These are phyloP conservation scores for Dufourea novaeangliae DNA, from an alignment of 1,140 invertebrate species.

Conservation along the genomic window DNA sequence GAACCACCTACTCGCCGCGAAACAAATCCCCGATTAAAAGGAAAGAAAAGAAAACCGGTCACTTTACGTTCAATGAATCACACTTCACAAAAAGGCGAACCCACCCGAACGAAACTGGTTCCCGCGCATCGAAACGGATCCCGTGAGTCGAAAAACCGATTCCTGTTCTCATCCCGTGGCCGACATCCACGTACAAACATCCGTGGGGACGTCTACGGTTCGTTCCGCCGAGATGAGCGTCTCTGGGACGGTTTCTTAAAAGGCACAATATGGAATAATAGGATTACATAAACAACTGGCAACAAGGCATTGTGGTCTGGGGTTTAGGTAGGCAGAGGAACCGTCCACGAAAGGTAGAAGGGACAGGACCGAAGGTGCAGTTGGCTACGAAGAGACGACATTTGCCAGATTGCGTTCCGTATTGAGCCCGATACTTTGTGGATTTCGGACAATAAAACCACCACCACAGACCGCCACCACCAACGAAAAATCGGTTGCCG, in stretches of 20 bases:
- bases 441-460: constrained; percentile 74
- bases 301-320: constrained; percentile 78
- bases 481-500: constrained; percentile 26
- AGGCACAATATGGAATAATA: constrained; percentile 79
- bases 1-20: too few species aligned
- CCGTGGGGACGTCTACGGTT: too few species aligned
- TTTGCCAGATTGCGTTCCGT: constrained; percentile 72
- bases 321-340: constrained; percentile 62
- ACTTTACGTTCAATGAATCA: not conserved
- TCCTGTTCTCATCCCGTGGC: not conserved
- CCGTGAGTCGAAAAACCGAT: not conserved
- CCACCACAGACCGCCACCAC: constrained; percentile 25
- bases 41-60: not conserved
- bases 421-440: constrained; percentile 74
- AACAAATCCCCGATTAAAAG: too few species aligned
- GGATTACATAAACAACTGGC: constrained; percentile 82
- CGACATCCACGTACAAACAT: not conserved
- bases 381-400: constrained; percentile 71
- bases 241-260: constrained; percentile 67
- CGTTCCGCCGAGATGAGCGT: constrained; percentile 58
- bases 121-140: not conserved
- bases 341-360: not conserved
- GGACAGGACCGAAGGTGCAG: constrained; percentile 43
- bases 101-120: not conserved
- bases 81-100: not conserved